Base-by-base conservation (phyloP, 2,888 invertebrate genomes). In the Cyclophora albipunctata region DNA sequence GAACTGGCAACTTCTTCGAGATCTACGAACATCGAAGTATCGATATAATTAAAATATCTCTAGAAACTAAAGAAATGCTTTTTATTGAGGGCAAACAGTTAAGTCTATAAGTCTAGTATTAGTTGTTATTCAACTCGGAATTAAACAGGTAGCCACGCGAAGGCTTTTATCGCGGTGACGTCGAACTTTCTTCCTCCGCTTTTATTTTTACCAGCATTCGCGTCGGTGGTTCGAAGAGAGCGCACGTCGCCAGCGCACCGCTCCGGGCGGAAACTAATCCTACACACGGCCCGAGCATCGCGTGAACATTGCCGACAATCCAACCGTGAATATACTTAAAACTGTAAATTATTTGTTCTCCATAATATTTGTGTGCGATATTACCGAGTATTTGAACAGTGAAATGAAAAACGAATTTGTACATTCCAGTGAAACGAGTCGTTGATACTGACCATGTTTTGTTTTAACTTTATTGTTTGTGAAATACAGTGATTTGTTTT, bases 141-240 rank as follows among this genome's bases (percentile, higher is more conserved):
- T 76, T 68, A 69, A 78, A 73, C 74, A 73, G 69, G 69, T 68
- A 71, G 68, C 71, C 68, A 75, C 69, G 72, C 71, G 66, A 72
- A 82, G 82, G 78, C 75, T 81, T 80, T 76, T 76, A 76, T 78
- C 68, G 69, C 63, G 65, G 70, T 81, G 79, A 79, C 81, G 79
- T 78, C 72, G 73, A 76, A 78, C 78, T 87, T 87, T 87, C 87
- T 85, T 84, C 68, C 69, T 61, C 64, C 76, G 76, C 71, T 75
- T 78, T 77, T 77, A 76, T 78, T 80, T 79, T 72, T 59, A 56
- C 55, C 59, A 75, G 69, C 78, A 82, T 81, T 82, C 75, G 79
- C 67, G 78, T 77, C 74, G 73, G 74, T 64, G 60, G 67, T 64
- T 62, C 62, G 79, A 60, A 62, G 74, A 59, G 79, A 67, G 73